Evolutionary conservation across 2,113 vertebrate species (phyloP).

Genomic region (Cathartes aura): DNA sequence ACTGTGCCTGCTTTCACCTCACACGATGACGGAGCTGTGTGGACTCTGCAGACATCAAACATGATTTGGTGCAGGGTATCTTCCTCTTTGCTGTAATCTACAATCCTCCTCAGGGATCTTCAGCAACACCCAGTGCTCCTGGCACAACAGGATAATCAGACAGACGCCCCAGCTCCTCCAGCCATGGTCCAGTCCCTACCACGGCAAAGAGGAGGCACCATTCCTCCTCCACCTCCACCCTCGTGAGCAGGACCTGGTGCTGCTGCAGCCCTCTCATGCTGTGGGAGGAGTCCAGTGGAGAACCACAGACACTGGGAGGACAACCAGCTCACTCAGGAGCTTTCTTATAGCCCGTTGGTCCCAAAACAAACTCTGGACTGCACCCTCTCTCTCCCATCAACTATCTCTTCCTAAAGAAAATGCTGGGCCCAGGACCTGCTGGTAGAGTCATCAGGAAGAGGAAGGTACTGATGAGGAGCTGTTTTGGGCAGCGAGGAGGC

Average conservation of each 20-base stretch:
- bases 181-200: background rate
- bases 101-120: background rate
- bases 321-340: background rate
- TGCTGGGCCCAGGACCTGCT: background rate
- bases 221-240: background rate
- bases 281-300: background rate
- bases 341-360: background rate
- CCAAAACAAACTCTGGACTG: background rate
- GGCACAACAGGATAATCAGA: background rate
- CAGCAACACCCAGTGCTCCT: background rate
- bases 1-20: background rate
- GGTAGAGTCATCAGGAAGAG: background rate
- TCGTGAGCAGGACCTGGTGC: background rate
- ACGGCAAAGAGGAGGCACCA: background rate
- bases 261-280: background rate
- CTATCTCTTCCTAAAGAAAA: background rate
- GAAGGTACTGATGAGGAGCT: background rate
- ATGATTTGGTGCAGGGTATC: background rate
- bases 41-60: background rate
- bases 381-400: background rate
- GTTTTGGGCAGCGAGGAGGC: background rate
- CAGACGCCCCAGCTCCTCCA: background rate
- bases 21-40: fast-evolving
- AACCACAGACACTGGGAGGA: background rate
- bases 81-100: background rate